A percentile compares a stretch with the other conserved stretches of the same genome.
These are phyloP conservation scores for Tetramorium simillimum DNA, from an alignment of 1,140 invertebrate species.

Conservation along the genomic window DNA sequence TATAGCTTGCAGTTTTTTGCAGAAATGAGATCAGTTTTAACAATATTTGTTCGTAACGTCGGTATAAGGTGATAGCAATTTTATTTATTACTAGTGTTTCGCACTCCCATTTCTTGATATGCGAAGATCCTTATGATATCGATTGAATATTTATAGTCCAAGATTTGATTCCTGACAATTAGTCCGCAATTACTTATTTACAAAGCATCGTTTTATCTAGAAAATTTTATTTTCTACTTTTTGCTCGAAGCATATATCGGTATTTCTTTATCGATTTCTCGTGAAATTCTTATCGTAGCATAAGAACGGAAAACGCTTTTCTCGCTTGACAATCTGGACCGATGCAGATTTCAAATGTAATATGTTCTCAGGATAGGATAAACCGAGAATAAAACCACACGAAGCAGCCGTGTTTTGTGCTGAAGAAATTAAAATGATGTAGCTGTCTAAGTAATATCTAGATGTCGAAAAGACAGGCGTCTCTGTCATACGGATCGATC, in stretches of 20 bases:
- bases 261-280: neutral
- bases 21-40: neutral
- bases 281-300: conserved; percentile 21
- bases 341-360: neutral
- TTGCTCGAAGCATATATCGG: neutral
- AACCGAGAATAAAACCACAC: neutral
- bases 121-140: conserved; percentile 11
- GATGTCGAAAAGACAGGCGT: conserved; percentile 7
- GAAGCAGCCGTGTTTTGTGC: neutral
- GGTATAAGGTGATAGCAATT: neutral
- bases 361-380: neutral
- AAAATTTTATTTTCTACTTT: conserved; percentile 15
- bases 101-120: neutral
- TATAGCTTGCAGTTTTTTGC: neutral
- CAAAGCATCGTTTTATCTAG: neutral
- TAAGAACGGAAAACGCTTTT: neutral
- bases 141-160: neutral
- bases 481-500: neutral
- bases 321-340: neutral
- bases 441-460: conserved; percentile 5
- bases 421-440: conserved; percentile 34
- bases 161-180: neutral
- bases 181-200: conserved; percentile 23
- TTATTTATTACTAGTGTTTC: conserved; percentile 8
- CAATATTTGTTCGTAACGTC: neutral